Base-by-base conservation (phyloP, 2,888 invertebrate genomes). In the Agelastica alni region DNA sequence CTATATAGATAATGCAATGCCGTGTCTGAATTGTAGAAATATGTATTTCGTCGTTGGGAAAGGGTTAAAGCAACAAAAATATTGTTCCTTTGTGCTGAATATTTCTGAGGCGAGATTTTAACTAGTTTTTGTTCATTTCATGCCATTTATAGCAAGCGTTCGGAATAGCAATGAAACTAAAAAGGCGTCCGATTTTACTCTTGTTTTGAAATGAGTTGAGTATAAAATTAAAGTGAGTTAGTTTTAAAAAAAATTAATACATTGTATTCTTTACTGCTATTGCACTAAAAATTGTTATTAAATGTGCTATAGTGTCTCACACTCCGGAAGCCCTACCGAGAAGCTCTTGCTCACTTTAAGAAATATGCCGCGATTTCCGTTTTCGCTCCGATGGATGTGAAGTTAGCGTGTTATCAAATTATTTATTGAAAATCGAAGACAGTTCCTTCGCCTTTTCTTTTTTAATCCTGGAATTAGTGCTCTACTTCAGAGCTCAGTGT, bases 251-350 rank as follows among this genome's bases (percentile, higher is more conserved):
- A n/a, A n/a, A n/a, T n/a, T n/a, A n/a, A n/a, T n/a, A n/a, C n/a
- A n/a, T n/a, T n/a, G n/a, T n/a, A n/a, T n/a, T n/a, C n/a, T n/a
- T n/a, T n/a, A n/a, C n/a, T n/a, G n/a, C n/a, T n/a, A 55, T 46
- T 10, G 22, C 43, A 53, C 51, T 49, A 41, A 55, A 53, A 55
- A 58, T 48, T 49, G 53, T 58, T 52, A 32, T 46, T 39, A 28
- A 51, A 44, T 51, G 44, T 51, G 53, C 45, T 57, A 56, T 53
- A 36, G 47, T 46, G 28, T 54, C 36, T 43, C 39, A 39, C 14
- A 20, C 43, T 44, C 44, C 32, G 44, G 37, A 44, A 43, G 37
- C n/a, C 26, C 16, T 28, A 14, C 31, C 42, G 26, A 6, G 6
- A 14, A 42, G 16, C 12, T 45, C 18, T n/a, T 30, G 48, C 30